Evolutionary conservation across 2,888 invertebrate genomes (phyloP).

Genomic region (Seira sanloemensis): DNA sequence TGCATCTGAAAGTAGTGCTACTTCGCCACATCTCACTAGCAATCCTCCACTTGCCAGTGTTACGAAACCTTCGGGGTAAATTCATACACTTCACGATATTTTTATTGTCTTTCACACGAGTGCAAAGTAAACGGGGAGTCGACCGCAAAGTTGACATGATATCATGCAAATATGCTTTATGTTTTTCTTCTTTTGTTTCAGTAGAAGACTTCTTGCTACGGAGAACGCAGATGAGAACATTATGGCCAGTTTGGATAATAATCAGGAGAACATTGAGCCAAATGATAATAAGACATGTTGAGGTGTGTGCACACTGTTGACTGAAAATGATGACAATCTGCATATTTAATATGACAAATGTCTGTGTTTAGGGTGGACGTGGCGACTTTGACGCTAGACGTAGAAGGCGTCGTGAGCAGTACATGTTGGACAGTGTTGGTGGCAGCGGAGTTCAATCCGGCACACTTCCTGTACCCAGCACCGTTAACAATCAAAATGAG

Average conservation of each 20-base stretch:
- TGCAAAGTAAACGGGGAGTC: too few species aligned
- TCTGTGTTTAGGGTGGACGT: slow-evolving; percentile 78
- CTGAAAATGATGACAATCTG: background rate
- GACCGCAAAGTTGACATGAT: too few species aligned
- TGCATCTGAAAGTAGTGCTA: slow-evolving; percentile 69
- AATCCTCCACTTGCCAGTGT: slow-evolving; percentile 68
- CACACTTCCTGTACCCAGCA: slow-evolving; percentile 69
- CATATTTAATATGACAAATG: too few species aligned
- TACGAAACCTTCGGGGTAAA: slow-evolving; percentile 71
- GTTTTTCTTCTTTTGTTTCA: slow-evolving; percentile 30
- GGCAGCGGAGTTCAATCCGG: slow-evolving; percentile 73
- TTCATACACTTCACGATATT: background rate
- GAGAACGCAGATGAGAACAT: slow-evolving; percentile 74
- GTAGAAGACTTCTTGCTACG: slow-evolving; percentile 68
- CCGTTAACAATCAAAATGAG: slow-evolving; percentile 77
- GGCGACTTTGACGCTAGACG: slow-evolving; percentile 78
- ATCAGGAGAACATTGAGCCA: slow-evolving; percentile 84
- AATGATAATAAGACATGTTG: slow-evolving; percentile 79
- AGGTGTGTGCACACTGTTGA: slow-evolving; percentile 53
- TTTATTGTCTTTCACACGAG: too few species aligned
- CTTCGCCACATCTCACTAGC: slow-evolving; percentile 69
- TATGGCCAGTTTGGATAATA: slow-evolving; percentile 78
- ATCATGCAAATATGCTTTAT: too few species aligned
- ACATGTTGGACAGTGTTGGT: slow-evolving; percentile 73
- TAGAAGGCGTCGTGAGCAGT: slow-evolving; percentile 77